Evolutionary conservation across 2,797 vertebrate species (phyloP).

Genomic region (Anas bernieri): DNA sequence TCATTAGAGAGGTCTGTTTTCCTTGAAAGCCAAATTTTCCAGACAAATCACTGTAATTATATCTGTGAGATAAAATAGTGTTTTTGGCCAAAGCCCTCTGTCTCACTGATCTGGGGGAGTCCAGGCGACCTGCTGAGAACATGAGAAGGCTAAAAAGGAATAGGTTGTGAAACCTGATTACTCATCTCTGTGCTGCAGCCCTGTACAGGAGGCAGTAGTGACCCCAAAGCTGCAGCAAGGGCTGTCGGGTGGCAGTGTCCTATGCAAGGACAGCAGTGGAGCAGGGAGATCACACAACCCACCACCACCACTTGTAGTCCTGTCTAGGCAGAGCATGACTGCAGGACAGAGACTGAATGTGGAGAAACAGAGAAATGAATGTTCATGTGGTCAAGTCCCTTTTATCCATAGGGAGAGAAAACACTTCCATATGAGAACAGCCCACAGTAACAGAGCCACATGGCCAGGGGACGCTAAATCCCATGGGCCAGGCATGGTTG

Average conservation of each 20-base stretch:
- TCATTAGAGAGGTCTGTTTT: slow-evolving; percentile 35
- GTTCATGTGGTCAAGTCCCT: background rate
- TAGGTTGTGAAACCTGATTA: too few species aligned
- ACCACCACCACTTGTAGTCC: background rate
- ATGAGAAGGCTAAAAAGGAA: too few species aligned
- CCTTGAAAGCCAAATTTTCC: background rate
- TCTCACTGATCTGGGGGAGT: background rate
- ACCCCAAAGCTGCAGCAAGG: background rate
- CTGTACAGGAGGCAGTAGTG: background rate
- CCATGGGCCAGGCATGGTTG: background rate
- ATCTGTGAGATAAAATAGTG: background rate
- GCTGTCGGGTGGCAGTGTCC: background rate
- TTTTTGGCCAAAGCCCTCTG: background rate
- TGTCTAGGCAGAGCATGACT: background rate
- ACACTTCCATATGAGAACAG: background rate
- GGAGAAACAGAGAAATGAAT: background rate
- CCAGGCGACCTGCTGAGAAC: background rate
- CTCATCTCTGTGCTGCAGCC: background rate
- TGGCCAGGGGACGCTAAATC: background rate
- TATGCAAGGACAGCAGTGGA: background rate
- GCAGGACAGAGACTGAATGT: rapidly evolving
- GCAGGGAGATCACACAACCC: rapidly evolving
- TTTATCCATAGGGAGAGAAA: rapidly evolving
- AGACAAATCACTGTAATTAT: slow-evolving; percentile 50
- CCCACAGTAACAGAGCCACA: background rate